Conservation (phyloP, 2,113 vertebrate genomes). For the Brachyhypopomus occidentalis region DNA sequence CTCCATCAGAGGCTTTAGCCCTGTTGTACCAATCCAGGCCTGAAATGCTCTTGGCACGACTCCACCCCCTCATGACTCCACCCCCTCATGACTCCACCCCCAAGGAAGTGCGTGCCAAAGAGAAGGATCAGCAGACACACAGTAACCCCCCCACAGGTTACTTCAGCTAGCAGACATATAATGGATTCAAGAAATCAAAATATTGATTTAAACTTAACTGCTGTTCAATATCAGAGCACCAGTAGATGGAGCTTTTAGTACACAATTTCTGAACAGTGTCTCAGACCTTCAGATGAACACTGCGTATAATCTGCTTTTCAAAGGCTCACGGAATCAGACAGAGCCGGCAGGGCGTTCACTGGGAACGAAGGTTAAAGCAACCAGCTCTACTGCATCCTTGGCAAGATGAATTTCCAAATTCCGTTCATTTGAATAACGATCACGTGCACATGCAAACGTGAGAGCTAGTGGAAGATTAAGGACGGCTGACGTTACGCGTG, state of each 20-base stretch:
- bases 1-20: slow-evolving; percentile 7
- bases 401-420: slow-evolving; percentile 54
- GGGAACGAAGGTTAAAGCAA: slow-evolving; percentile 11
- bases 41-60: slow-evolving; percentile 2
- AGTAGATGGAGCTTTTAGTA: slow-evolving; percentile 53
- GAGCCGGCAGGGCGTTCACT: slow-evolving; percentile 19
- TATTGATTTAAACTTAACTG: slow-evolving; percentile 9
- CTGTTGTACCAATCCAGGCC: slow-evolving; percentile 6
- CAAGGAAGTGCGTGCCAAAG: not conserved
- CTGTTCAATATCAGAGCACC: slow-evolving; percentile 22
- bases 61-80: too few species aligned
- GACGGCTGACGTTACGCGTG: slow-evolving; percentile 32
- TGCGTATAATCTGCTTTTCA: slow-evolving; percentile 28
- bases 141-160: not conserved
- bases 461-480: slow-evolving; percentile 42
- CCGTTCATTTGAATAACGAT: slow-evolving; percentile 55
- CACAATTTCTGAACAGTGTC: not conserved
- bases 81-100: not conserved
- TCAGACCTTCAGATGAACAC: slow-evolving; percentile 16
- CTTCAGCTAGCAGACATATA: not conserved
- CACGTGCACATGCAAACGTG: slow-evolving; percentile 48
- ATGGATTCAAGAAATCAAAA: not conserved
- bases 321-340: not conserved
- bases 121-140: not conserved
- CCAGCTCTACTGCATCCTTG: slow-evolving; percentile 18